These are phyloP conservation scores for Trematocara zebra DNA, from an alignment of 2,113 vertebrate genomes.

Conservation along the genomic window DNA sequence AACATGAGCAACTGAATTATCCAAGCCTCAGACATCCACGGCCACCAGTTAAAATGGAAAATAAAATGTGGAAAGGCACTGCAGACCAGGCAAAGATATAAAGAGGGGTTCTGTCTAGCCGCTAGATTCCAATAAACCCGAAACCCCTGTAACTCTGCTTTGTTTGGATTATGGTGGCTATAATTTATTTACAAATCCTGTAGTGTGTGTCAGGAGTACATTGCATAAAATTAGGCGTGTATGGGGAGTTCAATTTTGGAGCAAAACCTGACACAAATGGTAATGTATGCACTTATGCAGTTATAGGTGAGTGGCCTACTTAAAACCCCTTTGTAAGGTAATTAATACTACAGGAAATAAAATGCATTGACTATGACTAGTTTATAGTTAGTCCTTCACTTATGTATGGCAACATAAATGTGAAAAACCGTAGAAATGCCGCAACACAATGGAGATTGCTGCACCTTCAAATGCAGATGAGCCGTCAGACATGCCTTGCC, in stretches of 20 bases:
- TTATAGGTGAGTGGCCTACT: neutral
- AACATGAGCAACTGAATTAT: neutral
- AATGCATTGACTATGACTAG: neutral
- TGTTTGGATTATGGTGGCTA: neutral
- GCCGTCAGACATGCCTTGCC: neutral
- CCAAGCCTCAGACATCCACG: neutral
- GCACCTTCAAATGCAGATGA: neutral
- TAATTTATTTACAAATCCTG: neutral
- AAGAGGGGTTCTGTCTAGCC: neutral
- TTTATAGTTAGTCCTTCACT: neutral
- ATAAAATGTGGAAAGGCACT: neutral
- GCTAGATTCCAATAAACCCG: neutral
- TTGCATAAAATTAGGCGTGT: neutral
- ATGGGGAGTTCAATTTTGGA: conserved; percentile 19
- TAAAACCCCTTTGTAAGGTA: neutral
- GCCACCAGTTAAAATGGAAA: neutral
- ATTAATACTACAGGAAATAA: neutral
- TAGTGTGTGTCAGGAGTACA: neutral
- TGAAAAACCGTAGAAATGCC: neutral
- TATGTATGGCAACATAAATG: neutral
- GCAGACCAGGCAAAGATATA: neutral
- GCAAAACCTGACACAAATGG: conserved; percentile 4
- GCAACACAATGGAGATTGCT: neutral
- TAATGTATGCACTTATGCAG: neutral
- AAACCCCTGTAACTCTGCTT: neutral